Evolutionary conservation across 2,888 invertebrate species (phyloP), one percentile per base, ranked within the genome.

Genomic region (Scaptomyza cyrtandrae): DNA sequence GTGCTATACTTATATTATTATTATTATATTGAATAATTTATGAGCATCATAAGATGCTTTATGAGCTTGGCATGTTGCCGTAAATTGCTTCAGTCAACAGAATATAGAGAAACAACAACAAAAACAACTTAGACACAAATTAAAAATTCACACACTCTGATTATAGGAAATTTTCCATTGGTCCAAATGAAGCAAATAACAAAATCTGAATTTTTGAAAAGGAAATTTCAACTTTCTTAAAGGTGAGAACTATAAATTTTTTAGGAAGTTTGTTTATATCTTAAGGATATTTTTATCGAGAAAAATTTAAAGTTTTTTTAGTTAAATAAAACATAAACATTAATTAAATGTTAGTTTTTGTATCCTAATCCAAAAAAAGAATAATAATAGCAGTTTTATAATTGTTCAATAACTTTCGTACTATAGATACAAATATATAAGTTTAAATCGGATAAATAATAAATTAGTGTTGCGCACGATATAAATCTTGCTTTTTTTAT

Each of bases 71-170:
- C 83, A 88, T 75, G 69, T 88, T 87, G 83, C 87, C 89, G 89
- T 84, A 88, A 84, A 84, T 84, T 84, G 87, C 70, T 88, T 87
- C 87, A 83, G 83, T 87, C 89, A 87, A 78, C 89, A 83, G 45
- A 70, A 64, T 61, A 75, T 60, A 70, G 39, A 78, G 44, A 52
- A 61, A 62, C n/a, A n/a, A n/a, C n/a, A n/a, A n/a, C 60, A 59
- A 46, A 59, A 63, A 31, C 41, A 49, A 11, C 64, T 46, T 46
- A 70, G 39, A 74, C 69, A 84, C 87, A 86, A 86, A 86, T 86
- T 84, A 60, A 57, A 80, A 65, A 84, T 73, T 65, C 64, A 71
- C 83, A 73, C 71, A 73, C 50, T 55, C 56, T 65, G 60, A 73
- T 78, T 64, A 70, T 57, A 46, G 56, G 44, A 81, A 81, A 84